Base-by-base conservation (phyloP, 2,888 invertebrate species). In the Aspidiotus destructor region DNA sequence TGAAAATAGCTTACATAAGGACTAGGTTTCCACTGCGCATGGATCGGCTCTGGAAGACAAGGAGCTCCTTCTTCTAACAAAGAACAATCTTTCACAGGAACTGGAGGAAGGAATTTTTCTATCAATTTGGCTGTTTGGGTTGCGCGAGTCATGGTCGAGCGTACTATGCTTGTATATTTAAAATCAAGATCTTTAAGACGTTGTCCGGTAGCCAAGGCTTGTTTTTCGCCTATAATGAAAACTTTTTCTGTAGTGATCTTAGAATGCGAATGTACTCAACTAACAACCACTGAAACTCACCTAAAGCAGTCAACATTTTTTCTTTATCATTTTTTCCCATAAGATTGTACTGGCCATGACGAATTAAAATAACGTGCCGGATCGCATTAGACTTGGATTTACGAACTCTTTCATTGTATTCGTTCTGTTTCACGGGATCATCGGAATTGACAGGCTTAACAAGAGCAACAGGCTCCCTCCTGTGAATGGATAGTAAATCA, bases 331-430 rank as follows among this genome's bases (percentile, higher is more conserved):
- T 82, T 42, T 79, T 77, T 0, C 89, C 92, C 10, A 83, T 80
- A 54, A 87, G 78, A 74, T 92, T 83, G 76, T 98, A 99, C 77
- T 98, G 97, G 0, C 98, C 99, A 78, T 99, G 98, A 54, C 98
- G 82, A 70, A 98, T 88, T 15, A 98, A 81, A 73, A 98, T 83
- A 64, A 98, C 78, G 77, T 97, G 92, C n/a, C 96, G 79, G 0
- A 83, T 82, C 0, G 86, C 86, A 73, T 76, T 81, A 0, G 84
- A 79, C 73, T 81, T 84, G 0, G 80, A 78, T 69, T 84, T 83
- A 73, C 87, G 86, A 41, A 85, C 73, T 70, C 84, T 81, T 73
- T 85, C 83, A 75, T 88, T 87, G 70, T 82, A 82, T 65, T 82
- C 80, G 75, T 89, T 88, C 54, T 88, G 83, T 70, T 86, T 85